These are phyloP conservation scores for Porites evermanni DNA, from an alignment of 92 coral and sea anemone species.

Conservation along the genomic window DNA sequence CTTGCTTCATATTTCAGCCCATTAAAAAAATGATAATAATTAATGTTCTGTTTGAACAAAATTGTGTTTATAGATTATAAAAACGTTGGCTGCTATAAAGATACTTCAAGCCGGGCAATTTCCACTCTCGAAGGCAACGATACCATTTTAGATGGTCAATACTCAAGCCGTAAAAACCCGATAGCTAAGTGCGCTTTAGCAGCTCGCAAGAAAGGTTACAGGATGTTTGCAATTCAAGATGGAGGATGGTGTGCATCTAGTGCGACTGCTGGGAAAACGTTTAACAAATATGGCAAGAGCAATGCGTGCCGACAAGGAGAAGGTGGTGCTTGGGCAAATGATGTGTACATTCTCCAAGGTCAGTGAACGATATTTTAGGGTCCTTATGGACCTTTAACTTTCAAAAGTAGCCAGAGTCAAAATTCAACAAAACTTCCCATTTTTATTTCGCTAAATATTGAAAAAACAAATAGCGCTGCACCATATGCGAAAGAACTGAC, in stretches of 20 bases:
- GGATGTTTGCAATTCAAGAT: slow-evolving; percentile 12
- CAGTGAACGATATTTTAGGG: neutral
- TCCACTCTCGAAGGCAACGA: slow-evolving; percentile 7
- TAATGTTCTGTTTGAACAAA: too few relatives aligned
- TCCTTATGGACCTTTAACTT: too few relatives aligned
- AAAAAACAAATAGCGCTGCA: too few relatives aligned
- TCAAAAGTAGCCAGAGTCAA: too few relatives aligned
- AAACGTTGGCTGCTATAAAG: slow-evolving; percentile 19
- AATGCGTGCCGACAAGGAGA: neutral
- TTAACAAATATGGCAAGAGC: slow-evolving; percentile 8
- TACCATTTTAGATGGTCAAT: neutral
- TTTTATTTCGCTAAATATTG: too few relatives aligned
- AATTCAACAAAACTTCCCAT: too few relatives aligned
- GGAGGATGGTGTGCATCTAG: neutral
- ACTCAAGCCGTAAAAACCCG: neutral
- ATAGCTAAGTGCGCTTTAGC: slow-evolving; percentile 28
- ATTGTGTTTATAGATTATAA: too few relatives aligned
- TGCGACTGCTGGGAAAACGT: slow-evolving; percentile 9
- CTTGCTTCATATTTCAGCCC: too few relatives aligned
- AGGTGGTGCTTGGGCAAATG: slow-evolving; percentile 32
- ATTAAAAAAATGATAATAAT: too few relatives aligned
- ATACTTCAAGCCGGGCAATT: slow-evolving; percentile 11
- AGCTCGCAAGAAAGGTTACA: slow-evolving; percentile 5
- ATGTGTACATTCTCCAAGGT: slow-evolving; percentile 1
- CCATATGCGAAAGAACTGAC: too few relatives aligned